Base-by-base conservation (phyloP, 1,140 invertebrate species). In the Rhagoletis zephyria region DNA sequence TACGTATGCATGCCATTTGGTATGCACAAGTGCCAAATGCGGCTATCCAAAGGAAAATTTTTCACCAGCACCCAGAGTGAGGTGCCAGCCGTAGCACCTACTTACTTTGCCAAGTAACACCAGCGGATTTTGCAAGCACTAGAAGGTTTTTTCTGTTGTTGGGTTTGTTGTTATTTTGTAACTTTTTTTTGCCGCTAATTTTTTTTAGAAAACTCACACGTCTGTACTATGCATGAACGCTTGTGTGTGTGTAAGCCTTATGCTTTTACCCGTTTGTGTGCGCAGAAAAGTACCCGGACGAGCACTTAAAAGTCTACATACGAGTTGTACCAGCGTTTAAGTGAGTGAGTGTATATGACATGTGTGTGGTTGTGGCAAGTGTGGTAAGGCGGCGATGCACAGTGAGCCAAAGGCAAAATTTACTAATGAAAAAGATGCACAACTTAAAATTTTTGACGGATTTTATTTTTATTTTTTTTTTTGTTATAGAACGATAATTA, bases 281-380 rank as follows among this genome's bases (percentile, higher is more conserved):
- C 74, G 16, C 74, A 19, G 5, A 81, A 56, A 81, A 81, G 48
- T 51, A 19, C 14, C 48, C n/a, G 51, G 30, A n/a, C 74, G 48
- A 81, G 74, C 74, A 81, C 74, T 81, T 81, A 81, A 81, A 81
- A 81, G 48, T 48, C 67, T 12, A 40, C 42, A 10, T 48, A 1
- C 12, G 42, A 14, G 42, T 30, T 19, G 42, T 56, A 5, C 19
- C 4, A 4, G 61, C 12, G 5, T 30, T 30, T 30, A 4, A 2
- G 74, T 56, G 74, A 19, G n/a, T 10, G 74, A 42, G 70, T 48
- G 67, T 48, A 4, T 74, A 14, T 48, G 67, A 74, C 67, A 74
- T 74, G 74, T 56, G 74, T 30, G 74, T 81, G n/a, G 74, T 5
- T 81, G 74, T n/a, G 74, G 74, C 74, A 81, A 48, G 56, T 81